Conservation (phyloP, 2,797 vertebrate species). For the Xenopus petersii region DNA sequence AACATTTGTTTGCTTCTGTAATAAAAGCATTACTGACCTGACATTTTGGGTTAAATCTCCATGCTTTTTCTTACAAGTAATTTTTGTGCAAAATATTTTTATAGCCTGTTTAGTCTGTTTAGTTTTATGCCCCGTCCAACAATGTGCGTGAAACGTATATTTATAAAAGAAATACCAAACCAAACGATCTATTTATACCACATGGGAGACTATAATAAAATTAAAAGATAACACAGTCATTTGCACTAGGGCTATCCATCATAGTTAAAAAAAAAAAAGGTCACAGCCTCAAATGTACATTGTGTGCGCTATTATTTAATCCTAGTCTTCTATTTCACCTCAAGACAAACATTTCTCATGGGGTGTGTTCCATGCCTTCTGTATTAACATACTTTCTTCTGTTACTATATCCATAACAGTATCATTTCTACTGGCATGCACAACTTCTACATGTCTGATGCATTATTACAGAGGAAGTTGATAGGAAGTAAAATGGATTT, state of each 20-base stretch:
- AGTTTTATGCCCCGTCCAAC: conserved; percentile 57
- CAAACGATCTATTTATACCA: conserved; percentile 58
- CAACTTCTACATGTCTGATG: not conserved
- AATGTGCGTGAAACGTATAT: conserved; percentile 55
- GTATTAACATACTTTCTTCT: not conserved
- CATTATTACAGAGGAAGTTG: not conserved
- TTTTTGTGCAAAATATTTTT: conserved; percentile 60
- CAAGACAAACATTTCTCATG: not conserved
- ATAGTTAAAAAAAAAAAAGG: conserved; percentile 36
- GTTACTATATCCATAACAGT: not conserved
- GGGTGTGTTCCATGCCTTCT: not conserved
- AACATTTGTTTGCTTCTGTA: too few relatives aligned
- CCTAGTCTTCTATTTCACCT: not conserved
- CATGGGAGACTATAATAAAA: conserved; percentile 57
- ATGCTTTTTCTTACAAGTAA: conserved; percentile 62
- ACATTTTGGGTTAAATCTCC: conserved; percentile 57
- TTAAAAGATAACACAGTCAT: conserved; percentile 37
- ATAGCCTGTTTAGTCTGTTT: conserved; percentile 55
- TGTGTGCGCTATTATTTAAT: conserved; percentile 20
- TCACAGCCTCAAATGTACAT: conserved; percentile 14
- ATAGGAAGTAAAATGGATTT: too few relatives aligned
- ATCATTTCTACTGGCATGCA: not conserved
- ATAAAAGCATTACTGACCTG: conserved; percentile 2
- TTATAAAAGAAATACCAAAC: conserved; percentile 59
- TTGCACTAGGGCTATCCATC: conserved; percentile 44